These are phyloP conservation scores for Neelides sp. DNA, from an alignment of 1,140 invertebrate genomes.

Conservation along the genomic window DNA sequence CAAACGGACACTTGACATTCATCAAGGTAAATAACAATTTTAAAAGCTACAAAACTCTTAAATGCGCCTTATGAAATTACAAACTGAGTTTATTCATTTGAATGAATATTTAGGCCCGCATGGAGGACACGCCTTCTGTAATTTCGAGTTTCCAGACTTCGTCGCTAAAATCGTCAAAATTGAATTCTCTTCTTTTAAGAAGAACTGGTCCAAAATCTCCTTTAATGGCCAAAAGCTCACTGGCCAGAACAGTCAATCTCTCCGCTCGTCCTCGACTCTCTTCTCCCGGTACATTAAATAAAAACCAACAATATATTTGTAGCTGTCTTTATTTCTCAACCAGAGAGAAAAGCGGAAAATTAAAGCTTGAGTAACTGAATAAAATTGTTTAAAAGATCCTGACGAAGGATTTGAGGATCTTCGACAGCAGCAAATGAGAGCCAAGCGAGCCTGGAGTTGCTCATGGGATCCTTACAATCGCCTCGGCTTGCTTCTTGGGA, in stretches of 20 bases:
- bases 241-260: slow-evolving; percentile 5
- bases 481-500: not conserved
- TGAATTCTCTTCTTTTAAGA: slow-evolving; percentile 9
- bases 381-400: slow-evolving; percentile 1
- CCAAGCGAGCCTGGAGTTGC: not conserved
- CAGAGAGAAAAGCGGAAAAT: not conserved
- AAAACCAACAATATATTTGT: not conserved
- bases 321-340: not conserved
- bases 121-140: no score
- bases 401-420: slow-evolving; percentile 18
- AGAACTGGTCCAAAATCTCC: slow-evolving; percentile 9
- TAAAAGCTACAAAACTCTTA: no score
- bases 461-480: not conserved
- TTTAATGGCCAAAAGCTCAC: slow-evolving; percentile 11
- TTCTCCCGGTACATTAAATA: not conserved
- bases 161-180: no score
- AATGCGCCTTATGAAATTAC: no score
- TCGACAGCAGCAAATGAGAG: not conserved
- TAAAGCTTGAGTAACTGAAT: not conserved
- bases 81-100: no score
- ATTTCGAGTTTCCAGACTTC: no score
- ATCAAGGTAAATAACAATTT: slow-evolving; percentile 10
- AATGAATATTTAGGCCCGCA: no score
- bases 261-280: not conserved
- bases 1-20: slow-evolving; percentile 15